Evolutionary conservation across 2,113 vertebrate species (phyloP), one percentile per base, ranked within the genome.

Genomic region (Eulemur macaco): DNA sequence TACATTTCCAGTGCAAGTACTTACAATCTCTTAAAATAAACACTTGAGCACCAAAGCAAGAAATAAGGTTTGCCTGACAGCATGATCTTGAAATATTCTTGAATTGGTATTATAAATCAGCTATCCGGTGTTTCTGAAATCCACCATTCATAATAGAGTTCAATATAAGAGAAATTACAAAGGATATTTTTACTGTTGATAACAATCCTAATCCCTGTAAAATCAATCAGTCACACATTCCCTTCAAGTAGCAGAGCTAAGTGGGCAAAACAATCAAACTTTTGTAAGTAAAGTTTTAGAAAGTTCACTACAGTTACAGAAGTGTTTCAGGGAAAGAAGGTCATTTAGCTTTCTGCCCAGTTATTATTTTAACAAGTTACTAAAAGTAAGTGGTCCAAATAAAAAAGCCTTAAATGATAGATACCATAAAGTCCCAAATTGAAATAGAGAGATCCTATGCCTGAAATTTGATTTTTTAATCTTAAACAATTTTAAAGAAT

Each of bases 121-220:
- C 74, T 52, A 52, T 77, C 78, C 27, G 63, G 9, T 68, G 23
- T 71, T 82, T 92, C 56, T 83, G 34, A 96, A 93, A 89, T 93
- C 10, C 56, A 45, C 68, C 29, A 37, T 91, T 91, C 85, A 82
- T 18, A 68, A 23, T 68, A 91, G 11, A 85, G 17, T 34, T 74
- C 20, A 78, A 66, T 42, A 54, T 39, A 54, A 86, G 7, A 84
- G 21, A 81, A 89, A 86, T 47, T 86, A 78, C 27, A 86, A 77
- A 93, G 18, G 15, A 73, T 15, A 82, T 47, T 89, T 96, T 85
- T 63, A 89, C 3, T 17, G 45, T 6, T 68, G 64, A 87, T 64
- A 56, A 52, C 5, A 86, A 69, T 74, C 23, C 9, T 63, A 89
- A 96, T 89, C 23, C 63, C 37, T 56, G 11, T 47, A 84, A 83